Evolutionary conservation across 2,113 vertebrate species (phyloP).

Genomic region (Eidolon helvum): DNA sequence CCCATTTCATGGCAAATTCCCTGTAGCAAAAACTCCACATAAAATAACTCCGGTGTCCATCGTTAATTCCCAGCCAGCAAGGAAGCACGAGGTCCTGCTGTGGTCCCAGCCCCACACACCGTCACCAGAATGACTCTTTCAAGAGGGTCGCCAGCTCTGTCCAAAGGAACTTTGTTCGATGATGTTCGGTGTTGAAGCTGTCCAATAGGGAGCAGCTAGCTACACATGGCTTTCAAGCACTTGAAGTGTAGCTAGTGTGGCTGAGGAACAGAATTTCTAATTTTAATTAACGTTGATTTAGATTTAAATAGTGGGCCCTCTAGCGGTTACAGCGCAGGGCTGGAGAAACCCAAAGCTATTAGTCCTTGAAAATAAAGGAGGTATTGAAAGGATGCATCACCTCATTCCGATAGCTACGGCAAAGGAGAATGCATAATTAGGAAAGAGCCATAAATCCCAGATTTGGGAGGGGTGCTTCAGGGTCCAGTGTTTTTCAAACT

Average conservation of each 20-base stretch:
- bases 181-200: rapidly evolving
- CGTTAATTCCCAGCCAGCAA: neutral
- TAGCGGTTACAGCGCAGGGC: neutral
- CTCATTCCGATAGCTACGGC: neutral
- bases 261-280: too few species aligned
- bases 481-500: neutral
- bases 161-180: rapidly evolving
- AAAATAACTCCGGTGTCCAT: neutral
- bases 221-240: rapidly evolving
- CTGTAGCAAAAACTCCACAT: too few species aligned
- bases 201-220: neutral
- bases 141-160: too few species aligned
- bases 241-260: neutral
- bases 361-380: neutral
- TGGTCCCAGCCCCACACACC: rapidly evolving
- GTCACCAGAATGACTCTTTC: too few species aligned
- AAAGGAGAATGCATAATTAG: neutral
- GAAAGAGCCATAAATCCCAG: neutral
- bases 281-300: neutral
- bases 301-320: neutral
- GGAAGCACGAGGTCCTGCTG: neutral
- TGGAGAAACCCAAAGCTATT: neutral
- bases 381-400: neutral
- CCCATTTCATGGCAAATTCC: neutral
- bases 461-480: too few species aligned